Conservation (phyloP, 2,888 invertebrate genomes). For the Caenorhabditis zanzibari region DNA sequence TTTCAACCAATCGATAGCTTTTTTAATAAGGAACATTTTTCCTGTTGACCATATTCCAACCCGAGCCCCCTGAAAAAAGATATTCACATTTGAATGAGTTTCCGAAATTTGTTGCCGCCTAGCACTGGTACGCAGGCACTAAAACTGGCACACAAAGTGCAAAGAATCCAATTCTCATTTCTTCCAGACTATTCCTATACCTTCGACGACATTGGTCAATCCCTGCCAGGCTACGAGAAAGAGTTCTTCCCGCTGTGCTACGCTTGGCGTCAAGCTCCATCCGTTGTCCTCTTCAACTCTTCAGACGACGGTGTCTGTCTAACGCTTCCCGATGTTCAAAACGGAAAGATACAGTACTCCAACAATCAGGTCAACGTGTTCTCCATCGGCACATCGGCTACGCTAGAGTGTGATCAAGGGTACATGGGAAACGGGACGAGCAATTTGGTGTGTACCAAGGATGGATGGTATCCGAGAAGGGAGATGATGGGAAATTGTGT, state of each 20-base stretch:
- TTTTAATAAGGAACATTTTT: no score
- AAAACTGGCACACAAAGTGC: no score
- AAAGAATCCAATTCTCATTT: background rate
- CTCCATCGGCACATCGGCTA: constrained; percentile 74
- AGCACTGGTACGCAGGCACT: no score
- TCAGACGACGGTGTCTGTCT: constrained; percentile 52
- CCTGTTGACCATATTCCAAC: no score
- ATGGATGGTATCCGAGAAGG: constrained; percentile 70
- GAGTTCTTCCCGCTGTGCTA: constrained; percentile 69
- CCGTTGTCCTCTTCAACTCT: constrained; percentile 60
- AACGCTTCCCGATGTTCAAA: constrained; percentile 32
- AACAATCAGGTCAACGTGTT: constrained; percentile 43
- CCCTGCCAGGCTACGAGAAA: constrained; percentile 63
- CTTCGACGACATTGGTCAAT: constrained; percentile 58
- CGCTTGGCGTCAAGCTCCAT: constrained; percentile 69
- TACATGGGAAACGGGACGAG: constrained; percentile 56
- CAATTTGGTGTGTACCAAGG: constrained; percentile 67
- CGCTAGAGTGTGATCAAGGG: constrained; percentile 69
- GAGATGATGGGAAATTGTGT: constrained; percentile 56
- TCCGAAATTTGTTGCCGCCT: no score
- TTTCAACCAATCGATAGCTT: no score
- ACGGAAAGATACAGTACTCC: constrained; percentile 67
- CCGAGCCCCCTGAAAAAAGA: no score
- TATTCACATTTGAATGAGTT: no score
- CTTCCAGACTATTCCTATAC: constrained; percentile 67